Percentiles rank a stretch among this genome's conserved stretches.
phyloP scores from a whole-genome alignment of 2,888 invertebrate genomes.

The Cephus runcator region DNA sequence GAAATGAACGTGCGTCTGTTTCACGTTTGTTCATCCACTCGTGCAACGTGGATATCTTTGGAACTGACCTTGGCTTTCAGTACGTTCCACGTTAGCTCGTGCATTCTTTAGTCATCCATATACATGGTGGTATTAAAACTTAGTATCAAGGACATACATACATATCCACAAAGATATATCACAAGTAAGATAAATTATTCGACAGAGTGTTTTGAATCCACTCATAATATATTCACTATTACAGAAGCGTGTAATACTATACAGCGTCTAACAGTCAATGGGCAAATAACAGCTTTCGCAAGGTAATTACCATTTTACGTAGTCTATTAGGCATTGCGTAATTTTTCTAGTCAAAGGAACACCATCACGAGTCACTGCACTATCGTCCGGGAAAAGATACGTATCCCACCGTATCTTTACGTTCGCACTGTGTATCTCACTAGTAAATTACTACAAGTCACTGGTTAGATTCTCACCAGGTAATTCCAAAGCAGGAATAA shows the following conservation, averaged over 20 bases:
- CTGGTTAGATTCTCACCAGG: neutral
- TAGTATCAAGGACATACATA: neutral
- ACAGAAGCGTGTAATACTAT: neutral
- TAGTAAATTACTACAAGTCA: neutral
- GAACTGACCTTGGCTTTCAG: neutral
- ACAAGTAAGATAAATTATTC: neutral
- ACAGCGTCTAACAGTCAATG: neutral
- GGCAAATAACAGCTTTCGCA: neutral
- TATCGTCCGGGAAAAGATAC: neutral
- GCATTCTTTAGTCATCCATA: neutral
- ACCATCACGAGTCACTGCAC: neutral
- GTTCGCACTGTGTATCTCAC: neutral
- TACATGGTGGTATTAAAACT: neutral
- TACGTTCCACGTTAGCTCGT: neutral
- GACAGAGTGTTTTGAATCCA: neutral
- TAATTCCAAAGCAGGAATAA: neutral
- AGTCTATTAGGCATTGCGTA: constrained; percentile 19
- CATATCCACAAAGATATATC: neutral
- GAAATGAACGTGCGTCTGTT: neutral
- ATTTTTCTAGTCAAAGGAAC: neutral
- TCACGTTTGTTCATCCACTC: neutral
- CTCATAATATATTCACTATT: neutral
- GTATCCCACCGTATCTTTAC: neutral
- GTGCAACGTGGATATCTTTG: neutral
- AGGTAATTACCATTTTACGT: constrained; percentile 39